Evolutionary conservation across 1,140 invertebrate species (phyloP).

Genomic region (Megalopta genalis): DNA sequence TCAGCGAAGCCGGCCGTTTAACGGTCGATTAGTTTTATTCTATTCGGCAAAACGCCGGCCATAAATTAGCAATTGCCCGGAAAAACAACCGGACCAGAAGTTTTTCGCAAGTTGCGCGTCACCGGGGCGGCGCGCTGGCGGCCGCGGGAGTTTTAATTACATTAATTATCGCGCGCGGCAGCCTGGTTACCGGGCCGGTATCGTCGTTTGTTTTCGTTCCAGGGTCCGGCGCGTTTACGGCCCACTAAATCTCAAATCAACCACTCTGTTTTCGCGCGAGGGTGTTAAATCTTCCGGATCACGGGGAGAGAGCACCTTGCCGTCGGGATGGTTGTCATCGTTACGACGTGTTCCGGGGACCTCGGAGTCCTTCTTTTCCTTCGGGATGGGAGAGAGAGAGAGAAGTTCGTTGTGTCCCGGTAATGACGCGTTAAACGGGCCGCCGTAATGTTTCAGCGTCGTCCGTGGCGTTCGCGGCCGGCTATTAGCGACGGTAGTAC

Average conservation of each 20-base stretch:
- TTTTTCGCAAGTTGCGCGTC: constrained; percentile 42
- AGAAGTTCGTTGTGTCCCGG: not conserved
- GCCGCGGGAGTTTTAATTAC: constrained; percentile 52
- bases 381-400: not conserved
- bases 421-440: constrained; percentile 22
- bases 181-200: constrained; percentile 51
- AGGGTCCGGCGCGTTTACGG: constrained; percentile 45
- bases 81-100: constrained; percentile 16
- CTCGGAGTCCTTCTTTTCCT: not conserved
- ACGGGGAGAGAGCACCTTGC: not conserved
- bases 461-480: not conserved
- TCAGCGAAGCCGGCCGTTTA: not conserved
- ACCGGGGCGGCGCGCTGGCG: constrained; percentile 16
- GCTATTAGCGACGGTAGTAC: not conserved
- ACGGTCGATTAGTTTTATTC: not conserved
- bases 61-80: not conserved
- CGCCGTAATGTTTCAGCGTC: not conserved
- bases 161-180: constrained; percentile 49
- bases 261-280: constrained; percentile 53
- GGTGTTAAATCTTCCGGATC: constrained; percentile 45
- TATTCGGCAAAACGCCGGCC: not conserved
- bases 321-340: not conserved
- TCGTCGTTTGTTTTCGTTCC: constrained; percentile 54
- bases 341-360: not conserved
- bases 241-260: constrained; percentile 60